These are phyloP conservation scores for Tauraco hartlaubi DNA, from an alignment of 2,797 vertebrate genomes.

Conservation along the genomic window DNA sequence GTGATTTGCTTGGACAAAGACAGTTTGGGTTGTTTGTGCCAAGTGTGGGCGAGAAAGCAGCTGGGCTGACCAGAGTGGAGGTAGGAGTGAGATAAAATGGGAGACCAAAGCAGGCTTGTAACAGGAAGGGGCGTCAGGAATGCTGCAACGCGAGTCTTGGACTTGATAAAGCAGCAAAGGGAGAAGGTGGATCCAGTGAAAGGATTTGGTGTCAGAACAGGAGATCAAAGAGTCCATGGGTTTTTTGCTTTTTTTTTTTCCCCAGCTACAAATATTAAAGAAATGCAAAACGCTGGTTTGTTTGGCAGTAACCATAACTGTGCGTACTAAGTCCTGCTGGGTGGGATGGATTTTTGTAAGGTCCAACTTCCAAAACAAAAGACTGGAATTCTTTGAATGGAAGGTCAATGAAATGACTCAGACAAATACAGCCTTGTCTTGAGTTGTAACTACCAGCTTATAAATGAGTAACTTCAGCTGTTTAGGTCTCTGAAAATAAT, in stretches of 20 bases:
- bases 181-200: neutral
- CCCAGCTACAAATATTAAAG: neutral
- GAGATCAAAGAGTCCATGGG: neutral
- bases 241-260: neutral
- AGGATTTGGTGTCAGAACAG: neutral
- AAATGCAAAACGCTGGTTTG: neutral
- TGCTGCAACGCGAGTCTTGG: neutral
- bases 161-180: neutral
- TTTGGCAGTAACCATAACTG: neutral
- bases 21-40: neutral
- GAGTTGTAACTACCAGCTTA: slow-evolving; percentile 4
- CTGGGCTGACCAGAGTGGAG: neutral
- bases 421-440: slow-evolving; percentile 55
- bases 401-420: neutral
- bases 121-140: neutral
- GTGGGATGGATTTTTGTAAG: neutral
- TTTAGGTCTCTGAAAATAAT: neutral
- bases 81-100: slow-evolving; percentile 13
- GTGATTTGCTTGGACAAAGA: neutral
- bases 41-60: neutral
- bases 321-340: neutral
- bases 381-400: slow-evolving; percentile 26
- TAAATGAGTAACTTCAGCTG: slow-evolving; percentile 2
- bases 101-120: neutral
- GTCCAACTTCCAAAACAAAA: neutral